A percentile compares a stretch with the other conserved stretches of the same genome.
Evolutionary conservation across 2,113 vertebrate genomes (phyloP).

Genomic region (Lanius ludovicianus): DNA sequence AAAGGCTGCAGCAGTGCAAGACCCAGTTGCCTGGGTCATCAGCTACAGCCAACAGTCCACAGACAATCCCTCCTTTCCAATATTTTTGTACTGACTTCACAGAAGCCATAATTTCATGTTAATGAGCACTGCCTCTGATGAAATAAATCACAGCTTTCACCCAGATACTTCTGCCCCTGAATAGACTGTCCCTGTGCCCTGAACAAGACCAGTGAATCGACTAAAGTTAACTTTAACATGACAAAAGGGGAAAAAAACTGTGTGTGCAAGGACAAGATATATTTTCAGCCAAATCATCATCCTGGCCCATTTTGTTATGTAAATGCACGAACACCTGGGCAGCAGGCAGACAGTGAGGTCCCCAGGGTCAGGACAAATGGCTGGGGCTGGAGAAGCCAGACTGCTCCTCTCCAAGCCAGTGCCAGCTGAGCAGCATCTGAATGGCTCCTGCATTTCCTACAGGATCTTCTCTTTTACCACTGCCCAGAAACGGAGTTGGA

Average conservation of each 20-base stretch:
- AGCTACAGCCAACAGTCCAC: not conserved
- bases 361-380: not conserved
- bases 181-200: no score
- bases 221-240: not conserved
- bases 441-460: not conserved
- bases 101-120: not conserved
- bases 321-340: not conserved
- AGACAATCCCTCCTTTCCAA: not conserved
- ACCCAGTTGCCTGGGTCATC: not conserved
- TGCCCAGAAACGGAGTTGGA: not conserved
- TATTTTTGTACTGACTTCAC: not conserved
- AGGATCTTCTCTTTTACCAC: not conserved
- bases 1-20: not conserved
- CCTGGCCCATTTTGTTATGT: fast-evolving
- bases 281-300: not conserved
- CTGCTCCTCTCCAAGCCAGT: not conserved
- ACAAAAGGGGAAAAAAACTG: not conserved
- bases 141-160: not conserved
- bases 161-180: not conserved
- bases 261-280: not conserved
- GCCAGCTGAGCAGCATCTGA: not conserved
- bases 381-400: not conserved
- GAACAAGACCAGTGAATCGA: not conserved
- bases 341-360: not conserved
- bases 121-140: not conserved